Percentiles rank a stretch among this genome's conserved stretches.
Evolutionary conservation across 2,888 invertebrate genomes (phyloP).

Genomic region (Agriopis marginaria): DNA sequence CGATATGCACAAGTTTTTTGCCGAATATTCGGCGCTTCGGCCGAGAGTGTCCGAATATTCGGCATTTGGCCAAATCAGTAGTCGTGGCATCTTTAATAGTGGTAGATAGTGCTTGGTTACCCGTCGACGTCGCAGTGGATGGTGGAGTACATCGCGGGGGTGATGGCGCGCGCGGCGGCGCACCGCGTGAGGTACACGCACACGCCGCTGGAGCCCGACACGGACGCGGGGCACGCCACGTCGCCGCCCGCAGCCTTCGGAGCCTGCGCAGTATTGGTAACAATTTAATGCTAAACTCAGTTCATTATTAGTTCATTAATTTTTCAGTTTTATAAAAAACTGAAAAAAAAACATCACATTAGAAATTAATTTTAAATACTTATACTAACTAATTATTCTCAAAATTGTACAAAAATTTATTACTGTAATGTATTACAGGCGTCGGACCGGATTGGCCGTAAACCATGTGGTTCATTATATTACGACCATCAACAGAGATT

Average conservation of each 20-base stretch:
- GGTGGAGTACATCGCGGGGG: slow-evolving; percentile 58
- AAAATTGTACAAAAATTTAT: too few relatives aligned
- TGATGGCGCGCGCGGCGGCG: slow-evolving; percentile 58
- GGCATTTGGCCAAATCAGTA: neutral
- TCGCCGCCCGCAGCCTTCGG: slow-evolving; percentile 56
- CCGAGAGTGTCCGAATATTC: neutral
- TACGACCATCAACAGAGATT: slow-evolving; percentile 2
- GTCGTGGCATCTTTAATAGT: neutral
- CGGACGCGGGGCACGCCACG: slow-evolving; percentile 54
- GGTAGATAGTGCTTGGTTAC: slow-evolving; percentile 49
- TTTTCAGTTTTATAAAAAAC: too few relatives aligned
- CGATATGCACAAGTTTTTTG: too few relatives aligned
- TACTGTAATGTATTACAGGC: neutral
- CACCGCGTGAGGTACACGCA: slow-evolving; percentile 77
- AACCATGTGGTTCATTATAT: slow-evolving; percentile 10
- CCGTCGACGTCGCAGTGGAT: slow-evolving; percentile 68
- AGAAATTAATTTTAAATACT: too few relatives aligned
- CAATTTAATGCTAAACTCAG: too few relatives aligned
- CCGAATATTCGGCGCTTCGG: too few relatives aligned
- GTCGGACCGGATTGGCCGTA: neutral
- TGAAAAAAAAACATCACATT: too few relatives aligned
- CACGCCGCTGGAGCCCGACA: slow-evolving; percentile 52
- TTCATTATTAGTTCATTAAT: too few relatives aligned
- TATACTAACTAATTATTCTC: too few relatives aligned
- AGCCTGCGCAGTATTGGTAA: slow-evolving; percentile 22